phyloP scores from a whole-genome alignment of 2,888 invertebrate species.

The Drosophila vallismaia region DNA sequence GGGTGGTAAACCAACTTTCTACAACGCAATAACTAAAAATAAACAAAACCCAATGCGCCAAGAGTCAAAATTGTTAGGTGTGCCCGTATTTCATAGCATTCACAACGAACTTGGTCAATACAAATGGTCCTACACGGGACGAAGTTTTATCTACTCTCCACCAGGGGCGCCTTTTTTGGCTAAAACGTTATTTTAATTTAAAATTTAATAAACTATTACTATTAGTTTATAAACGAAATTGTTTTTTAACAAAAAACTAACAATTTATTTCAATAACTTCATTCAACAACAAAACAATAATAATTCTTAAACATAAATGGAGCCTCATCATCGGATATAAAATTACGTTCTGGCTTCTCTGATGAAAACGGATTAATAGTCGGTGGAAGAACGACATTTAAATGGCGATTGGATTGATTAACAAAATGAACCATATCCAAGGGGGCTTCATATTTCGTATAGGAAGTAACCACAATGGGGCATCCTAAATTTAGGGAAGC shows the following conservation, averaged over 20 bases:
- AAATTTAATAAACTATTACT: not conserved
- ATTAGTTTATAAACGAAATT: not conserved
- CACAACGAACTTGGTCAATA: not conserved
- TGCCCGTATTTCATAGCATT: not conserved
- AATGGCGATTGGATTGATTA: slow-evolving; percentile 84
- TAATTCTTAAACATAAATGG: slow-evolving; percentile 90
- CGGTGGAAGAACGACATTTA: slow-evolving; percentile 85
- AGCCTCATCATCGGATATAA: slow-evolving; percentile 89
- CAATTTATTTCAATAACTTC: slow-evolving; percentile 30
- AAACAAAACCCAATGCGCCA: slow-evolving; percentile 21
- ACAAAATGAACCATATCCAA: slow-evolving; percentile 87
- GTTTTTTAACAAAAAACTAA: not conserved
- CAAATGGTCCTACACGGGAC: too few relatives aligned
- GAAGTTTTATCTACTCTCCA: not conserved
- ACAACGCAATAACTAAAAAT: slow-evolving; percentile 9
- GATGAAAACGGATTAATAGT: slow-evolving; percentile 88
- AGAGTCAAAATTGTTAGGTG: slow-evolving; percentile 6
- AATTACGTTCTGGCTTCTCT: slow-evolving; percentile 89
- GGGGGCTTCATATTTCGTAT: slow-evolving; percentile 88
- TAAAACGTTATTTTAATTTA: not conserved
- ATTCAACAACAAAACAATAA: slow-evolving; percentile 86
- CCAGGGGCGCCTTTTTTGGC: not conserved
- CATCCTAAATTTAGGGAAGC: slow-evolving; percentile 85
- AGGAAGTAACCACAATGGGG: slow-evolving; percentile 88
- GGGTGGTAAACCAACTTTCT: not conserved